Percentiles rank a stretch among this genome's conserved stretches.
Conservation (phyloP, 2,888 invertebrate genomes). For the Trachelus stipa region DNA sequence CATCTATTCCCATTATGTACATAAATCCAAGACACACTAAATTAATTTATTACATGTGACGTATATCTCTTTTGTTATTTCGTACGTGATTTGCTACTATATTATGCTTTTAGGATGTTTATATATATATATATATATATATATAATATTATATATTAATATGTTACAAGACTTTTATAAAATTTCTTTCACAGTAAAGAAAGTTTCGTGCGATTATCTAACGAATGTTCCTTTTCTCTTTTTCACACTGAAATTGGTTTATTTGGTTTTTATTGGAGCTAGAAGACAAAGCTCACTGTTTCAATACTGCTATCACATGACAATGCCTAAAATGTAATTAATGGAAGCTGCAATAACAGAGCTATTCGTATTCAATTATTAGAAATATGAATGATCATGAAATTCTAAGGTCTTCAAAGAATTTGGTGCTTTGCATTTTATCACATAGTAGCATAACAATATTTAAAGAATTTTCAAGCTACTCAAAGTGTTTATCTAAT, state of each 20-base stretch:
- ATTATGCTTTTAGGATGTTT: constrained; percentile 23
- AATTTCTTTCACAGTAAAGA: constrained; percentile 31
- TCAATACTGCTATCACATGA: not conserved
- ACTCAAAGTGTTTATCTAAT: not conserved
- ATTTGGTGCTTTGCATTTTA: not conserved
- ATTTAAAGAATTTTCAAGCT: not conserved
- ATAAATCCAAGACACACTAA: constrained; percentile 23
- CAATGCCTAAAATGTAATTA: not conserved
- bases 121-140: constrained; percentile 19
- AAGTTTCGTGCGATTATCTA: not conserved
- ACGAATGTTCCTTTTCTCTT: constrained; percentile 6
- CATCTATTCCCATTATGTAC: constrained; percentile 38
- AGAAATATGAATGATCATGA: not conserved
- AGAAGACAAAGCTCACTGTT: not conserved
- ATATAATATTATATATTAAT: constrained; percentile 22
- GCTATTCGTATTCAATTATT: not conserved
- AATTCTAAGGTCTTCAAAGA: not conserved
- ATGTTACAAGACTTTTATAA: constrained; percentile 39
- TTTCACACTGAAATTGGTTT: not conserved
- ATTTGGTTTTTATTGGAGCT: not conserved
- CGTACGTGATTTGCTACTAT: constrained; percentile 23
- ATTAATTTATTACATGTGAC: constrained; percentile 24
- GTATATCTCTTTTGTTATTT: constrained; percentile 19
- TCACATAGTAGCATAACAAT: not conserved
- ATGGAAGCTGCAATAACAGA: not conserved